Percentiles rank a stretch among this genome's conserved stretches.
phyloP scores from a whole-genome alignment of 2,113 vertebrate species.

The Apaloderma vittatum region DNA sequence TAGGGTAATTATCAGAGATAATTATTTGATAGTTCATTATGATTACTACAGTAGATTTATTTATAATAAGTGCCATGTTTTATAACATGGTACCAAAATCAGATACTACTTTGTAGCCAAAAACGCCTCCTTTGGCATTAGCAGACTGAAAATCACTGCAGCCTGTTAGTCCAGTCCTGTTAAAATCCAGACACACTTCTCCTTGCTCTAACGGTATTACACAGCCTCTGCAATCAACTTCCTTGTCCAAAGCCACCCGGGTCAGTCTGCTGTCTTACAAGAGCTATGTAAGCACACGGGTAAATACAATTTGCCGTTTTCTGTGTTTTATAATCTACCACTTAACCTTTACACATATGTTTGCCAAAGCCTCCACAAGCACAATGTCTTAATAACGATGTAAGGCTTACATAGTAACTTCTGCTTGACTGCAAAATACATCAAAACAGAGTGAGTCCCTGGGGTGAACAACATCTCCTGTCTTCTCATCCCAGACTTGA shows the following conservation, averaged over 20 bases:
- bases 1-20: background rate
- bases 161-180: background rate
- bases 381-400: background rate
- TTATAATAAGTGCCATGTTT: background rate
- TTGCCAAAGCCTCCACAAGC: background rate
- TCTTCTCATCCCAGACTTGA: background rate
- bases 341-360: background rate
- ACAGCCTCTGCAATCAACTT: background rate
- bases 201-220: background rate
- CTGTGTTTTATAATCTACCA: background rate
- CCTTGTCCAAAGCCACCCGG: background rate
- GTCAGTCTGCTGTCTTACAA: background rate
- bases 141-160: background rate
- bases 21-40: conserved; percentile 48
- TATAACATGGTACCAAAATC: background rate
- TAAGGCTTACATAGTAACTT: background rate
- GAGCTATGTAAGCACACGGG: background rate
- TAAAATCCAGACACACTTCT: background rate
- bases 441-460: background rate
- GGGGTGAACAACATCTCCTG: background rate
- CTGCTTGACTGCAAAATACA: background rate
- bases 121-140: background rate
- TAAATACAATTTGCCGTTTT: background rate
- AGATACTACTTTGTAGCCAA: background rate
- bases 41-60: background rate